These are phyloP conservation scores for Phylloscopus trochiloides DNA, from an alignment of 2,113 vertebrate species.

Conservation along the genomic window DNA sequence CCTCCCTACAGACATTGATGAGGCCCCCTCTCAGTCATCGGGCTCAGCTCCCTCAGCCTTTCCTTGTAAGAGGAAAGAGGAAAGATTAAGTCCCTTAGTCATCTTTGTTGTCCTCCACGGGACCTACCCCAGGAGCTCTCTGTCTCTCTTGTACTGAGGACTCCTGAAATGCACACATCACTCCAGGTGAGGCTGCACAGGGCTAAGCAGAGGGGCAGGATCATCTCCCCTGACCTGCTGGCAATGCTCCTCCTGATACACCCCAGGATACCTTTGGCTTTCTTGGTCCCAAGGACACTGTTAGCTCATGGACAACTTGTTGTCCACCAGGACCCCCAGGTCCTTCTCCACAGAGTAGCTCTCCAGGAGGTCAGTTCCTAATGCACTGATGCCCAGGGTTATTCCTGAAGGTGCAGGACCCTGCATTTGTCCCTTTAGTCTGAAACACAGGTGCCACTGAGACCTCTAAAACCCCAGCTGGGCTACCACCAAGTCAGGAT, in stretches of 20 bases:
- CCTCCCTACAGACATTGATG: accelerated
- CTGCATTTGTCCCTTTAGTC: not conserved
- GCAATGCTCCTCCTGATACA: not conserved
- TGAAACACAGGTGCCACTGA: not conserved
- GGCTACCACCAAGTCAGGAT: not conserved
- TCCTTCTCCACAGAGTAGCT: not conserved
- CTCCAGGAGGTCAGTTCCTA: not conserved
- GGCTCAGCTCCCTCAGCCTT: not conserved
- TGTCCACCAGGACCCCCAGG: not conserved
- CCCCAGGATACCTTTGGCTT: not conserved
- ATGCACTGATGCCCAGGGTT: not conserved
- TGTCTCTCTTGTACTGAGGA: not conserved
- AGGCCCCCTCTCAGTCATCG: not conserved
- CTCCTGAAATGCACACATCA: not conserved
- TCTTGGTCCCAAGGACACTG: not conserved
- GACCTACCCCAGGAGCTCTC: not conserved
- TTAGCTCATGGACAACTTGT: not conserved
- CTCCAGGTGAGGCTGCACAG: not conserved
- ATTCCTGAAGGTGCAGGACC: not conserved
- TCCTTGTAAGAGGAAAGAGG: not conserved
- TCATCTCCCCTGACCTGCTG: not conserved
- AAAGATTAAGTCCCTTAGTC: not conserved
- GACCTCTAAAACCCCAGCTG: not conserved
- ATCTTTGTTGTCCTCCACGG: not conserved
- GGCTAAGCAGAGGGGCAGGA: not conserved